Conservation (phyloP, 2,113 vertebrate species). For the Sorex araneus region DNA sequence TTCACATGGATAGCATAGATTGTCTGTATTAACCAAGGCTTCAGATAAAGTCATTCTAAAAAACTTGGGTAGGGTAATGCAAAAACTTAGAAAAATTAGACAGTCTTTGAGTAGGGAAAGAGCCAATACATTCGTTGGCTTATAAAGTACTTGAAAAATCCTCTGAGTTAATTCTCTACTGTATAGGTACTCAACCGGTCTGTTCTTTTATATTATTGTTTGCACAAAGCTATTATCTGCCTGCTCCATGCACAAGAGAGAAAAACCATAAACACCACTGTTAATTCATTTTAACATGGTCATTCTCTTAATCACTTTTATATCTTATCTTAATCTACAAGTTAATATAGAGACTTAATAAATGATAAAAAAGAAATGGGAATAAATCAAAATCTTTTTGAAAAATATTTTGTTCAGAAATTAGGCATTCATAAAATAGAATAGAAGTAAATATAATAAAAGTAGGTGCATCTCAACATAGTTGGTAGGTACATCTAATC, state of each 20-base stretch:
- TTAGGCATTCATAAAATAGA: too few relatives aligned
- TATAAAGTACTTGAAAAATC: neutral
- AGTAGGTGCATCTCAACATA: too few relatives aligned
- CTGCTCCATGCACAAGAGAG: too few relatives aligned
- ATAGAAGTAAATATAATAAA: neutral
- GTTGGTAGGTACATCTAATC: too few relatives aligned
- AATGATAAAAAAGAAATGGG: neutral
- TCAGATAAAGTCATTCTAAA: neutral
- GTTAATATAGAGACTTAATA: neutral
- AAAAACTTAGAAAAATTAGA: neutral
- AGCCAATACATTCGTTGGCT: neutral
- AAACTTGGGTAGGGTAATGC: neutral
- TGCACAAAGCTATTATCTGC: neutral
- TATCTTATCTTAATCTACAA: neutral
- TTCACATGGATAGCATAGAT: neutral
- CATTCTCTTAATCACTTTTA: neutral
- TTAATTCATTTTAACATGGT: neutral
- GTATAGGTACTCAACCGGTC: neutral
- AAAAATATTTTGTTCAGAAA: too few relatives aligned
- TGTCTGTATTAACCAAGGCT: fast-evolving
- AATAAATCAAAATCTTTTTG: neutral
- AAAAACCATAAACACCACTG: neutral
- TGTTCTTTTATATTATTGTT: neutral
- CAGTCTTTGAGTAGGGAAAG: neutral
- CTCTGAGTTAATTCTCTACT: neutral